These are phyloP conservation scores for Idris sp. DNA, from an alignment of 1,140 invertebrate genomes.

Conservation along the genomic window DNA sequence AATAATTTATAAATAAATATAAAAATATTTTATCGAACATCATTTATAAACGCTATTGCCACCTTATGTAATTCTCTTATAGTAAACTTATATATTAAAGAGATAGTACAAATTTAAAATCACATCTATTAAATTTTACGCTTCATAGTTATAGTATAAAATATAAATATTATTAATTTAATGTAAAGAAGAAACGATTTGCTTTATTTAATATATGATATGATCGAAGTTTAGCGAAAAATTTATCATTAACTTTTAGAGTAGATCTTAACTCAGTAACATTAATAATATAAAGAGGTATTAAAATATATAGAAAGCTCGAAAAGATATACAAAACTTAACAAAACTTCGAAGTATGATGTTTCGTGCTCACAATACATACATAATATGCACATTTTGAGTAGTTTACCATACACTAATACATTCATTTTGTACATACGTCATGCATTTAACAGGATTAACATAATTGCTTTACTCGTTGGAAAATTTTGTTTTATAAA, in stretches of 20 bases:
- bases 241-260: not conserved
- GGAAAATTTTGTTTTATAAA: slow-evolving; percentile 5
- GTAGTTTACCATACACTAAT: slow-evolving; percentile 43
- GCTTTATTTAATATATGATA: slow-evolving; percentile 6
- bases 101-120: slow-evolving; percentile 13
- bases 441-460: slow-evolving; percentile 19
- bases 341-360: slow-evolving; percentile 4
- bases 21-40: no score
- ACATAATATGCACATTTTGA: slow-evolving; percentile 36
- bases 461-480: slow-evolving; percentile 31
- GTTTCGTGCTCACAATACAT: slow-evolving; percentile 26
- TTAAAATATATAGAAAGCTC: no score
- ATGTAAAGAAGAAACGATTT: slow-evolving; percentile 7
- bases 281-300: no score
- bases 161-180: no score
- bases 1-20: no score
- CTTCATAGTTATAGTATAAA: no score
- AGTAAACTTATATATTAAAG: slow-evolving; percentile 18
- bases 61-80: slow-evolving; percentile 22
- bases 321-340: slow-evolving; percentile 2
- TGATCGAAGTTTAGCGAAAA: slow-evolving; percentile 12
- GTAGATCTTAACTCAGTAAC: no score
- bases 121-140: no score
- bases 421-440: slow-evolving; percentile 47
- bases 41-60: slow-evolving; percentile 21